Evolutionary conservation across 2,113 vertebrate genomes (phyloP), one percentile per base, ranked within the genome.

Genomic region (Ceyx cyanopectus): DNA sequence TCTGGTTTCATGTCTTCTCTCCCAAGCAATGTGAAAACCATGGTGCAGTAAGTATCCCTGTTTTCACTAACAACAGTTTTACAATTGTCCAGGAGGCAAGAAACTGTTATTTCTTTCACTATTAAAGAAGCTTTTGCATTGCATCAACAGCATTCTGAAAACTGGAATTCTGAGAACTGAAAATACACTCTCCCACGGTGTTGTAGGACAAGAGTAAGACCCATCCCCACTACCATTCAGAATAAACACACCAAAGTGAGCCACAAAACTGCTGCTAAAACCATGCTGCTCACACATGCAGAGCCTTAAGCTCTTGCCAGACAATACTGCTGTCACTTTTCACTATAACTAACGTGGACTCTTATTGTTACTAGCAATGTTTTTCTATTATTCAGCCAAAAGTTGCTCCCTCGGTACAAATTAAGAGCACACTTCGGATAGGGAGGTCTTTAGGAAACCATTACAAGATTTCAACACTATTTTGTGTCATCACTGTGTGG

Each of bases 321-420:
- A 68, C 34, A 54, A 75, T 26, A 62, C 56, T 72, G 53, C 18
- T 1, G 1, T 50, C 43, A 40, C 45, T 89, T 93, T 91, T 85
- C 50, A 75, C 81, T 89, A 32, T 18, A 57, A 56, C 66, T 76
- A 82, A 73, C 40, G 69, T 45, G 53, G 84, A 85, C 20, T 5
- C 26, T 34, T 61, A 85, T 18, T 82, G 50, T 82, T 65, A 76
- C 46, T 50, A 85, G 26, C 51, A 82, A n/a, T 21, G 30, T 82
- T 94, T 69, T 77, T 87, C 57, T 85, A 73, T 76, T 76, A 56
- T 58, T 50, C 4, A 74, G 72, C 30, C 75, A 87, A 16, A 89
- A 91, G 34, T 89, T 89, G 41, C 60, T 95, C 67, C 56, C 76
- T 62, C 27, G 60, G 58, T 74, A 81, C 63, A 87, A 91, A 87